A percentile compares a stretch with the other conserved stretches of the same genome.
phyloP scores from a whole-genome alignment of 2,113 vertebrate species.

The Odocoileus hemionus region DNA sequence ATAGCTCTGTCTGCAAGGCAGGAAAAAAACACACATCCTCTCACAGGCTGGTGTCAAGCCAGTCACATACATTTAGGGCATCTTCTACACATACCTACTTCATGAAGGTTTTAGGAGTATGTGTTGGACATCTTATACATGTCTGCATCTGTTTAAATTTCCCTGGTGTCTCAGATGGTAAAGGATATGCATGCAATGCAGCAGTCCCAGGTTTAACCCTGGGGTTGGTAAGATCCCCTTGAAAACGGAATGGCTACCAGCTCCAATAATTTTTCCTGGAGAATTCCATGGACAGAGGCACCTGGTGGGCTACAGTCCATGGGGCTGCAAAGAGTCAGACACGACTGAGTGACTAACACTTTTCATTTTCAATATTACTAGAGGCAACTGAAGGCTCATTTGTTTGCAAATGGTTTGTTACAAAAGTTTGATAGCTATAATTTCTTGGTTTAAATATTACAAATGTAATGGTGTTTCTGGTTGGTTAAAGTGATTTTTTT shows the following conservation, averaged over 20 bases:
- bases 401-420: neutral
- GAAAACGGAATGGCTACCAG: neutral
- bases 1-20: slow-evolving; percentile 82
- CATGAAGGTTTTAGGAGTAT: neutral
- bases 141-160: neutral
- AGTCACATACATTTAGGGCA: neutral
- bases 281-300: neutral
- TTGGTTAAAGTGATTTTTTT: neutral
- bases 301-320: neutral
- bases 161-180: neutral
- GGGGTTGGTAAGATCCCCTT: neutral
- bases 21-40: slow-evolving; percentile 19
- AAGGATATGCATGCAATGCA: neutral
- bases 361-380: neutral
- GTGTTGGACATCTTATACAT: neutral
- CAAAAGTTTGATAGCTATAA: neutral
- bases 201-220: neutral
- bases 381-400: neutral
- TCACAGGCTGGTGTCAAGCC: neutral
- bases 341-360: neutral
- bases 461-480: neutral
- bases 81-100: neutral
- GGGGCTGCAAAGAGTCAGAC: neutral
- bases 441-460: slow-evolving; percentile 25
- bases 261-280: neutral